Evolutionary conservation across 2,113 vertebrate genomes (phyloP), one percentile per base, ranked within the genome.

Genomic region (Taxidea taxus): DNA sequence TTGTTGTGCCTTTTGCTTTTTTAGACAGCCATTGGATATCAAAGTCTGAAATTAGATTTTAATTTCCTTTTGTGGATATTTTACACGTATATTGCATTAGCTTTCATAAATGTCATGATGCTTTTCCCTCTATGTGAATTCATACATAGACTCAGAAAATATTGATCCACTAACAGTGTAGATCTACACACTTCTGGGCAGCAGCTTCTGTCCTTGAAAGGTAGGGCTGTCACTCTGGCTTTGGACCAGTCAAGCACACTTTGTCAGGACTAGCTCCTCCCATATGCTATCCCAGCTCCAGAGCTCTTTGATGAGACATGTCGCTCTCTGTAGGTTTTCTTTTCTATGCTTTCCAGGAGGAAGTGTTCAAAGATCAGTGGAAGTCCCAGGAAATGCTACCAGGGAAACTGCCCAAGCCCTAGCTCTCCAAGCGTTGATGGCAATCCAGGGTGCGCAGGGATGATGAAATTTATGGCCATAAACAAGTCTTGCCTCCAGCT

Each of bases 1-100:
- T 96, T 98, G 97, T 98, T 97, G 95, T 91, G 87, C 51, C 64
- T 95, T 97, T 96, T 94, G 82, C 85, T 91, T 87, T 89, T 95
- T 90, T 92, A 96, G 89, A 80, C 51, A 95, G 96, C 31, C 66
- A 91, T 78, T 93, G 94, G 95, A 87, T 97, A 97, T 90, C 91
- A 80, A 54, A 94, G 82, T 94, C 95, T 95, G 87, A 96, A 97
- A 97, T 97, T 85, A 96, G 95, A 84, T 97, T 97, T 97, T 95
- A 95, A 82, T 95, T 95, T 97, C 80, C 89, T 95, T 96, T 74
- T 51, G 84, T 86, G 56, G 78, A 54, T 91, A 54, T 87, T 81
- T 37, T 29, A 14, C 29, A 60, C 42, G 78, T 87, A 51, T 88
- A 82, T 86, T 91, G 34, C 80, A 31, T 94, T 93, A n/a, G 42